Percentiles rank a stretch among this genome's conserved stretches.
Evolutionary conservation across 1,140 invertebrate genomes (phyloP).

Genomic region (Dendroctonus ponderosae): DNA sequence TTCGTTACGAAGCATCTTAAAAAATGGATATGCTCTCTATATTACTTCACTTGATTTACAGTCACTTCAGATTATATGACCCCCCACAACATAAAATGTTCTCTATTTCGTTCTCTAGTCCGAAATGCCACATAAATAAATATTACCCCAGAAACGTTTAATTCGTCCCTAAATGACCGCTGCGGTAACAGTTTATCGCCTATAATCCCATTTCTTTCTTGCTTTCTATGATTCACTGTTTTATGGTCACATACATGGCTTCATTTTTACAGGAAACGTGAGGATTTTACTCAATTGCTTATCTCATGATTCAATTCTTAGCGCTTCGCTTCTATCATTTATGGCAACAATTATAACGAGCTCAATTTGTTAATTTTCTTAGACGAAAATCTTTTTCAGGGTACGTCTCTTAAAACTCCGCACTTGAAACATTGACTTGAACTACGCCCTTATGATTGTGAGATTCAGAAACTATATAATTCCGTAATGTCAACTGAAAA

Average conservation of each 20-base stretch:
- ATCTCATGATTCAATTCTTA: conserved; percentile 21
- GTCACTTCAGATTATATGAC: conserved; percentile 1
- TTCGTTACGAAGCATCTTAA: too few relatives aligned
- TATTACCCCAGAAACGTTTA: conserved; percentile 31
- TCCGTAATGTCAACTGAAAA: too few relatives aligned
- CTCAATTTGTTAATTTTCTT: too few relatives aligned
- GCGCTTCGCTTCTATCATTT: conserved; percentile 3
- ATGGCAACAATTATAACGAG: neutral
- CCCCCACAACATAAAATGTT: conserved; percentile 12
- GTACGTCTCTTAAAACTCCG: too few relatives aligned
- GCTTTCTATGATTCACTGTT: conserved; percentile 31
- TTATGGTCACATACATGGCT: conserved; percentile 31
- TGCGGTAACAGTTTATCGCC: conserved; percentile 34
- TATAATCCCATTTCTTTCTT: conserved; percentile 30
- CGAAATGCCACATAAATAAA: conserved; percentile 30
- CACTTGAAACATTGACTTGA: too few relatives aligned
- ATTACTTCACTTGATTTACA: conserved; percentile 3
- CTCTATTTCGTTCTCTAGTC: conserved; percentile 16
- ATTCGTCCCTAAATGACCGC: conserved; percentile 34
- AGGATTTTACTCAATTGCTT: conserved; percentile 30
- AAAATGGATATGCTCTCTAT: neutral
- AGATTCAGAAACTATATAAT: neutral
- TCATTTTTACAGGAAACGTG: conserved; percentile 31
- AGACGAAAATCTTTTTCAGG: too few relatives aligned
- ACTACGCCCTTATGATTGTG: too few relatives aligned